Evolutionary conservation across 2,113 vertebrate species (phyloP), one percentile per base, ranked within the genome.

Genomic region (Heterotilapia buettikoferi): DNA sequence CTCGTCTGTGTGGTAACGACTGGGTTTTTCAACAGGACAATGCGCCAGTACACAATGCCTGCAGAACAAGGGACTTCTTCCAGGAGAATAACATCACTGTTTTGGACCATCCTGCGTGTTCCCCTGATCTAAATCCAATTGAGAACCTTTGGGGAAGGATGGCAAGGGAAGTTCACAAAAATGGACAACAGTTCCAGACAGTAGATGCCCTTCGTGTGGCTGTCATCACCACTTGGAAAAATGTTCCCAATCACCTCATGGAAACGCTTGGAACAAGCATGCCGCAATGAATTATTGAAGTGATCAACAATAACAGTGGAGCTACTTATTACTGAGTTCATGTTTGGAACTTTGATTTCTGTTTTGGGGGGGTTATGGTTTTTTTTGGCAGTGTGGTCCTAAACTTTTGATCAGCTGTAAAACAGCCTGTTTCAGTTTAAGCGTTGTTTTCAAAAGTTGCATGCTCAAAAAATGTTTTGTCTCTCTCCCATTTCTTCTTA

Each of bases 11-110:
- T 63, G 31, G 59, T 7, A 36, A 7, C 6, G 18, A 63, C 11
- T 66, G 0, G 1, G 31, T 12, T 66, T 66, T 66, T 66, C 1
- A 0, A 36, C 31, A 0, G 1, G 31, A 66, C 31, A 66, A n/a
- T 33, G 9, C 18, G 2, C 2, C 0, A 63, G 29, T 33, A 33
- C 14, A 33, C 0, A 63, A 66, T 63, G 59, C 9, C 31, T 0
- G 9, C 59, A 63, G 59, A n/a, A 36, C 9, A 63, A 36, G 31
- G 6, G 59, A 63, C 59, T 38, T 36, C 31, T 63, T 0, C 18
- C 0, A 63, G 31, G 31, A n/a, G 59, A 63, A 36, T 36, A 3
- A 7, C 31, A 36, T 63, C 59, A 63, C 59, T 2, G 16, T 63
- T 63, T 63, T 63, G 31, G 31, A 36, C 31, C 59, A 63, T 63